phyloP scores from a whole-genome alignment of 1,140 invertebrate species.

The Halictus rubicundus region DNA sequence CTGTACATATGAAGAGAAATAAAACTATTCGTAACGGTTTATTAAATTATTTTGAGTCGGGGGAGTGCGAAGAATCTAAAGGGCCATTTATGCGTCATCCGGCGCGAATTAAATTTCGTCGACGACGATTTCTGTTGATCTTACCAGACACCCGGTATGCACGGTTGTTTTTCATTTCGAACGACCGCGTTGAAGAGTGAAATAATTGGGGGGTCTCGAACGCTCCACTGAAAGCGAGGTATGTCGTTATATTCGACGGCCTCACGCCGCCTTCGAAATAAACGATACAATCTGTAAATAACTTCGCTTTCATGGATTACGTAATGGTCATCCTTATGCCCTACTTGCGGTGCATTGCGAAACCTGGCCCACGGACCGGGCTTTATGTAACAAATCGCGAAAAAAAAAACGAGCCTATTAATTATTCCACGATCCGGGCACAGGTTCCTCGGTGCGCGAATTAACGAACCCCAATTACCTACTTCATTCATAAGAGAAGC shows the following conservation, averaged over 20 bases:
- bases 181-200: background rate
- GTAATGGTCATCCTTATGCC: conserved; percentile 38
- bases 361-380: background rate
- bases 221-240: background rate
- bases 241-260: conserved; percentile 23
- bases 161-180: background rate
- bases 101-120: no score
- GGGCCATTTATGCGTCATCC: no score
- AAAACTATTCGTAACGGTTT: no score
- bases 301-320: conserved; percentile 50
- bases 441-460: background rate
- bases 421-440: background rate
- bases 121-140: no score
- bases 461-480: no score
- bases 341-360: conserved; percentile 26
- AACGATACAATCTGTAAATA: conserved; percentile 41
- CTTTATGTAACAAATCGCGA: conserved; percentile 37
- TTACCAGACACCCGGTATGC: background rate
- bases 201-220: conserved; percentile 1
- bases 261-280: conserved; percentile 21
- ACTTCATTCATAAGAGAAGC: no score
- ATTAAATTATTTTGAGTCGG: no score
- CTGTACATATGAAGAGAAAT: no score
- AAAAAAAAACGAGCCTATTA: conserved; percentile 1
- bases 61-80: no score